Evolutionary conservation across 2,888 invertebrate genomes (phyloP).

Genomic region (Tachystola acroxantha): DNA sequence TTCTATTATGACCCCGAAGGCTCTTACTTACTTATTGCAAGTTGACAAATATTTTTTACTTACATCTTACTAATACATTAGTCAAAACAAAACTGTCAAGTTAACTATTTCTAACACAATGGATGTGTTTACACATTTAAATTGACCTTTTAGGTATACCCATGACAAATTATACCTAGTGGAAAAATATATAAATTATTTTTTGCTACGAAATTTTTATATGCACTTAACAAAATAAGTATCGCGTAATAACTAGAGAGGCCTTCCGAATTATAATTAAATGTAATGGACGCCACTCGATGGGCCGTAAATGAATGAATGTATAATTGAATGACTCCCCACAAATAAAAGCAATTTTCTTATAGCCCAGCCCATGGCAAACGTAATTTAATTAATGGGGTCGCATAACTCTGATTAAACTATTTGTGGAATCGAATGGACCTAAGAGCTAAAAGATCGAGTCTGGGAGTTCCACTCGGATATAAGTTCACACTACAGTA

Average conservation of each 20-base stretch:
- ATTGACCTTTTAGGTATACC: too few relatives aligned
- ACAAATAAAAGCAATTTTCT: slow-evolving; percentile 71
- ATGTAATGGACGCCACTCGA: slow-evolving; percentile 60
- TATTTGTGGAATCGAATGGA: slow-evolving; percentile 30
- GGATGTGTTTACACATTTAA: too few relatives aligned
- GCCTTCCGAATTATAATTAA: slow-evolving; percentile 60
- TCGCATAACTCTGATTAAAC: slow-evolving; percentile 61
- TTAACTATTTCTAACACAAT: too few relatives aligned
- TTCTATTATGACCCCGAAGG: too few relatives aligned
- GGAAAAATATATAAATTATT: too few relatives aligned
- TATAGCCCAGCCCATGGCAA: slow-evolving; percentile 46
- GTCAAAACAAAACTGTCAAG: too few relatives aligned
- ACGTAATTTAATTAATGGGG: slow-evolving; percentile 65
- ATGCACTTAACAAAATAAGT: slow-evolving; percentile 23
- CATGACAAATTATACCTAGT: too few relatives aligned
- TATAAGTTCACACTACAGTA: not conserved
- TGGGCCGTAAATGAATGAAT: slow-evolving; percentile 60
- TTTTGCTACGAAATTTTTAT: too few relatives aligned
- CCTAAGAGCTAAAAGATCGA: not conserved
- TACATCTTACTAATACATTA: too few relatives aligned
- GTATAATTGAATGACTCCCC: slow-evolving; percentile 62
- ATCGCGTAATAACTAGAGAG: slow-evolving; percentile 40
- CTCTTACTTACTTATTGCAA: too few relatives aligned
- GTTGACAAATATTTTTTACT: too few relatives aligned
- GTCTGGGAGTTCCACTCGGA: not conserved